A percentile compares a stretch with the other conserved stretches of the same genome.
phyloP scores from a whole-genome alignment of 2,888 invertebrate species.

The Epinotia demarniana region DNA sequence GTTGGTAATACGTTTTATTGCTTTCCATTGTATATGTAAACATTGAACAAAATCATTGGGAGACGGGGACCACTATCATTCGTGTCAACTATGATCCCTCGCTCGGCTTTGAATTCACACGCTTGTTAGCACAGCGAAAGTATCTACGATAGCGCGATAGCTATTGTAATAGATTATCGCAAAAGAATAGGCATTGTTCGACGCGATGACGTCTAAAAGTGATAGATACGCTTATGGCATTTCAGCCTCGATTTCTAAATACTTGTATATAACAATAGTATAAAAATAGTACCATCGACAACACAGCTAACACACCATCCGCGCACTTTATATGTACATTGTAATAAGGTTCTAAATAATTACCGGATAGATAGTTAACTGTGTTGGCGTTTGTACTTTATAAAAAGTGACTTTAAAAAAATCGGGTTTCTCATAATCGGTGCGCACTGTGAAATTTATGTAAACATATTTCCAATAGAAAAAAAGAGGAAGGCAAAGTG shows the following conservation, averaged over 20 bases:
- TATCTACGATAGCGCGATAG: conserved; percentile 13
- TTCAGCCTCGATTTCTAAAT: conserved; percentile 42
- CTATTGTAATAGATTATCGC: conserved; percentile 40
- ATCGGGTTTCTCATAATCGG: background rate
- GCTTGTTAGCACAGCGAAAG: conserved; percentile 32
- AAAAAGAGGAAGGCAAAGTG: conserved; percentile 19
- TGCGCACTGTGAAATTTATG: background rate
- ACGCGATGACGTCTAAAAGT: conserved; percentile 25
- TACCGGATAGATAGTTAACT: too few relatives aligned
- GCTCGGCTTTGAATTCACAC: conserved; percentile 28
- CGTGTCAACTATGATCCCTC: background rate
- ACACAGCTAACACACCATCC: too few relatives aligned
- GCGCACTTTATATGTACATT: too few relatives aligned
- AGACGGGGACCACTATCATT: background rate
- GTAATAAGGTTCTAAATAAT: too few relatives aligned
- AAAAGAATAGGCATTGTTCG: conserved; percentile 42
- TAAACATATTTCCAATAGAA: conserved; percentile 8
- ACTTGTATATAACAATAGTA: conserved; percentile 26
- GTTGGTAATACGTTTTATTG: conserved; percentile 57
- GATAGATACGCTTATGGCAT: conserved; percentile 34
- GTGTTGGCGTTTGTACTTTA: too few relatives aligned
- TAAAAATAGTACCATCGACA: background rate
- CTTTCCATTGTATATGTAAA: conserved; percentile 49
- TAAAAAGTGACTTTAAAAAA: too few relatives aligned
- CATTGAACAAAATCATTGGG: conserved; percentile 17